Evolutionary conservation across 2,797 vertebrate genomes (phyloP), one percentile per base, ranked within the genome.

Genomic region (Silurus lanzhouensis): DNA sequence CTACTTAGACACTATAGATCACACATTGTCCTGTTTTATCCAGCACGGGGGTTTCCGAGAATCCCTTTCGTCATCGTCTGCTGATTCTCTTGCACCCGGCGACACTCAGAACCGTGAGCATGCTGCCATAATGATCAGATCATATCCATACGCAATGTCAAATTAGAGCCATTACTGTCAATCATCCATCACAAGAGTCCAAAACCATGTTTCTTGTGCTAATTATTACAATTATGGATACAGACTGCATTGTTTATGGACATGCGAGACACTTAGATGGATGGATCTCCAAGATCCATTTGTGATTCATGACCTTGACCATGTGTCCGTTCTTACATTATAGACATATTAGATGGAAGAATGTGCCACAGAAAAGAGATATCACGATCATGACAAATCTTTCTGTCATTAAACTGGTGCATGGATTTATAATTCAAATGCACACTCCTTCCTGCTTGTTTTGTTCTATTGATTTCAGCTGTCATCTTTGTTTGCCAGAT

Each of bases 61-160:
- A 58, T 57, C 66, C 57, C 70, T 71, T 87, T 86, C 80, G 82
- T 84, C 79, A 61, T 15, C 48, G 55, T 84, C 83, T 38, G 67
- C 81, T 19, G 48, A 20, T 44, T 3, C 60, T 52, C 38, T 84
- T 48, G 79, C 17, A 64, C 68, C 22, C 14, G 8, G 55, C 20
- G 19, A 58, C 55, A 61, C 27, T 9, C 72, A 14, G 67, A 74
- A 25, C 60, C 25, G 38, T 25, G 20, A 64, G 44, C 20, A 64
- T 25, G 60, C 8, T 20, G 61, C 20, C 14, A 27, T 48, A 15
- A 55, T 31, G 79, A 22, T 17, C 46, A 20, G 25, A 67, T 68
- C 6, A 31, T 66, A 81, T 67, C 17, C 14, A 12, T 66, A 46
- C 22, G 20, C 22, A 52, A 10, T n/a, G 38, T 38, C 38, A 22